phyloP scores from a whole-genome alignment of 2,888 invertebrate genomes.

The Apantesis nais region DNA sequence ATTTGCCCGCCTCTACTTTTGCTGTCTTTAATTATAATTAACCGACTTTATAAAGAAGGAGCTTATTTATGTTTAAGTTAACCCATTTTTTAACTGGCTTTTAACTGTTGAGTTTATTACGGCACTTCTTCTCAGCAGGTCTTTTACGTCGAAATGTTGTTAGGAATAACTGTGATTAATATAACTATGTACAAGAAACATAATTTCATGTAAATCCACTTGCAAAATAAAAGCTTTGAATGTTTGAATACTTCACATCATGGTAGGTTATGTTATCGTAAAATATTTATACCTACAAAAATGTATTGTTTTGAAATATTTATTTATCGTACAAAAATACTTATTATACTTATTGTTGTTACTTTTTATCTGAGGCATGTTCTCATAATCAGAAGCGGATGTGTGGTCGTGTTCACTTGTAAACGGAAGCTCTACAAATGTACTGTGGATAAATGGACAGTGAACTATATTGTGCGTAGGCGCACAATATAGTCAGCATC shows the following conservation, averaged over 20 bases:
- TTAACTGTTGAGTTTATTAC: neutral
- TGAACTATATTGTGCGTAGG: slow-evolving; percentile 65
- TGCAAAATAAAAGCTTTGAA: too few relatives aligned
- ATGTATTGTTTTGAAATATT: slow-evolving; percentile 9
- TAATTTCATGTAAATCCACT: too few relatives aligned
- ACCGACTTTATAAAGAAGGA: too few relatives aligned
- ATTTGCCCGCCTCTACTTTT: neutral
- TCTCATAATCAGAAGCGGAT: slow-evolving; percentile 67
- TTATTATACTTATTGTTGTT: slow-evolving; percentile 26
- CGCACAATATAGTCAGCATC: too few relatives aligned
- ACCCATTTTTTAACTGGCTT: neutral
- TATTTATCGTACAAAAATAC: slow-evolving; percentile 37
- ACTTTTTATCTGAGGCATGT: slow-evolving; percentile 46
- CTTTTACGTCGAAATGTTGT: neutral
- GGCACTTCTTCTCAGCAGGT: neutral
- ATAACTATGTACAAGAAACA: neutral
- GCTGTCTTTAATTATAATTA: neutral
- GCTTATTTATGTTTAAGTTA: neutral
- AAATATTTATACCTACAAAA: neutral
- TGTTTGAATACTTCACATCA: neutral
- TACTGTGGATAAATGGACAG: slow-evolving; percentile 74
- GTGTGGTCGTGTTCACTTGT: slow-evolving; percentile 59
- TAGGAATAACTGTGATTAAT: neutral
- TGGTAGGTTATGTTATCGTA: neutral
- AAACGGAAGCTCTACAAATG: slow-evolving; percentile 69